These are phyloP conservation scores for Hirtodrosophila trivittata DNA, from an alignment of 2,888 invertebrate genomes.

Conservation along the genomic window DNA sequence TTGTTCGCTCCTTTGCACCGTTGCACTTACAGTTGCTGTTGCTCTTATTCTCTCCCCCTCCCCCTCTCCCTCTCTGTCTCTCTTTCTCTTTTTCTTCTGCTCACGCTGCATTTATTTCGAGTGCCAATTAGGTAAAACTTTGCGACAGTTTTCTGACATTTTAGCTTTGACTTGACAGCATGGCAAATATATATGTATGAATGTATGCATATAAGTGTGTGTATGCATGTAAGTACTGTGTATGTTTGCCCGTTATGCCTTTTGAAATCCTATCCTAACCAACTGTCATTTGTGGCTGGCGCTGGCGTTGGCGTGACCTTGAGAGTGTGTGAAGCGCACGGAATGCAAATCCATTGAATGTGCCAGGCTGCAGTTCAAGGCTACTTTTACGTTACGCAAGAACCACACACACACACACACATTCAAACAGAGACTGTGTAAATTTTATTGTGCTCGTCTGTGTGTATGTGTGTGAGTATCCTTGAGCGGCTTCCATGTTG, in stretches of 20 bases:
- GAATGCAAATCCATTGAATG: slow-evolving; percentile 80
- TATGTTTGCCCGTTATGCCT: slow-evolving; percentile 9
- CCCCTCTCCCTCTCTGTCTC: not conserved
- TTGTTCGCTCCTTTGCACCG: slow-evolving; percentile 27
- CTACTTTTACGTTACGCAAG: slow-evolving; percentile 79
- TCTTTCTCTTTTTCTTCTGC: not conserved
- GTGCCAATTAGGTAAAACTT: slow-evolving; percentile 63
- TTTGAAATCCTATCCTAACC: slow-evolving; percentile 10
- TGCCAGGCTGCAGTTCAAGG: slow-evolving; percentile 79
- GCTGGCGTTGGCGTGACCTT: slow-evolving; percentile 46
- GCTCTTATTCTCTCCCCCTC: slow-evolving; percentile 2
- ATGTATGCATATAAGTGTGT: not conserved
- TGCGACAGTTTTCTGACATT: slow-evolving; percentile 66
- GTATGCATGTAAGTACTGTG: too few species aligned
- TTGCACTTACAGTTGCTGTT: slow-evolving; percentile 38
- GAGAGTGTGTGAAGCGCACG: slow-evolving; percentile 49
- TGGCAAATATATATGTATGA: slow-evolving; percentile 12
- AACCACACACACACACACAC: slow-evolving; percentile 46
- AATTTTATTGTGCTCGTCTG: slow-evolving; percentile 12
- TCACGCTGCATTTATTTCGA: slow-evolving; percentile 46
- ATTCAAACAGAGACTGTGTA: slow-evolving; percentile 18
- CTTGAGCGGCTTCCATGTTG: slow-evolving; percentile 65
- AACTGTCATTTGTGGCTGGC: slow-evolving; percentile 50
- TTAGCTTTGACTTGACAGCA: slow-evolving; percentile 46
- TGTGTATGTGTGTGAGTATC: slow-evolving; percentile 49